Base-by-base conservation (phyloP, 1,140 invertebrate genomes). In the Drosophila lini region DNA sequence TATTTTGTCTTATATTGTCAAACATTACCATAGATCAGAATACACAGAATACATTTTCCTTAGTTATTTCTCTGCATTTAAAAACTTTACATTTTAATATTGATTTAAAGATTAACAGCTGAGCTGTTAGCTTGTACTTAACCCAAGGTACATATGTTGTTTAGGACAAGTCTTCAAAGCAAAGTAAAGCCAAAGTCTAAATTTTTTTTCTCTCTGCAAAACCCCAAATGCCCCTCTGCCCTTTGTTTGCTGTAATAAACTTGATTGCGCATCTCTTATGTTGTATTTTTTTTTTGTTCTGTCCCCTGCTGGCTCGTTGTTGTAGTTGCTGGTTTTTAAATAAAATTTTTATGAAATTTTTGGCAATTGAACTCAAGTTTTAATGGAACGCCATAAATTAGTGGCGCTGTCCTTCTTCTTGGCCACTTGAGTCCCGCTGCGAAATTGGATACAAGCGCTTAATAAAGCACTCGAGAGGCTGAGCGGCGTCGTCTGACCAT, bases 291-390 rank as follows among this genome's bases (percentile, higher is more conserved):
- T 63, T 36, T 47, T 60, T 44, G 32, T 47, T 60, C 40, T 36
- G 28, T 47, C 52, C 40, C 42, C 38, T 38, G 40, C 41, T 52
- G 5, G n/a, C 16, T 45, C 13, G 44, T 45, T 44, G 50, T 60
- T 58, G 61, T 64, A 47, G 67, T 64, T 65, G 74, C 67, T 88
- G 59, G 47, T 79, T 89, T 88, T 83, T 89, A 80, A 89, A 88
- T 83, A 81, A 81, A 84, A 89, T 70, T 88, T 89, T 89, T 89
- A 89, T 89, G 84, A 89, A 89, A 89, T 89, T 89, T 89, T 89
- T 89, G 84, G 84, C 84, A 89, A 89, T 88, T 88, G 83, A 89
- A 89, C 84, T 88, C 84, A 81, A 88, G 83, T 88, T 88, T 88
- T 88, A 88, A 89, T 89, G 84, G 84, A 89, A 70, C 84, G 74